Base-by-base conservation (phyloP, 2,888 invertebrate species). In the Rambutsinella grinnellia region DNA sequence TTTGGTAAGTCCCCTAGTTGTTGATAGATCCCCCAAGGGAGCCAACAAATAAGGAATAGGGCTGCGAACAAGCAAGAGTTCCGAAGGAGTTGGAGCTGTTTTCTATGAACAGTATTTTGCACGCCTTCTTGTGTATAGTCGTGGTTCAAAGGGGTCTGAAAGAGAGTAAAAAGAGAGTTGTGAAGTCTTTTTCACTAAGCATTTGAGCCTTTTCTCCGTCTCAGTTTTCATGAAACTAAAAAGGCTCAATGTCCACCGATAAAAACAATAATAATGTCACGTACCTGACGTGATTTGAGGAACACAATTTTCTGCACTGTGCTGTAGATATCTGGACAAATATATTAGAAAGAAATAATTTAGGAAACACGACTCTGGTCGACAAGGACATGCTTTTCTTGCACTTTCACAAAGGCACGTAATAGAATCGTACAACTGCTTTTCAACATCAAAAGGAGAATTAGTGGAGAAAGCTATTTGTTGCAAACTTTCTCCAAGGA, bases 21-120 rank as follows among this genome's bases (percentile, higher is more conserved):
- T 26, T 76, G 76, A 49, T 49, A 72, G 17, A 79, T 57, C 10
- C 79, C 79, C 66, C 68, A 72, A 0, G 79, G 79, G 1, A 79
- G 58, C 79, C 79, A 79, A 23, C 76, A 79, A n/a, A 76, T 27
- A 19, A 69, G 46, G 26, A 77, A 79, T 10, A 77, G 51, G 17
- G 69, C 69, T 15, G 79, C 68, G 53, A 76, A 79, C 24, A 76
- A 61, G 36, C 76, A 76, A 0, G 76, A 72, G 54, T 79, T 79
- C 13, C 74, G 49, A 24, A 79, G 60, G n/a, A 76, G 69, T 27
- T 69, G 69, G 0, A 76, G 65, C 27, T 69, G 76, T 6, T 62
- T 76, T 24, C 62, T 69, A 26, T 68, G 76, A 28, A 76, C 57
- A 5, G 71, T 71, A 58, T 63, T 58, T 44, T 63, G 65, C 1